Evolutionary conservation across 1,140 invertebrate genomes (phyloP), one percentile per base, ranked within the genome.

Genomic region (Glossosoma conforme): DNA sequence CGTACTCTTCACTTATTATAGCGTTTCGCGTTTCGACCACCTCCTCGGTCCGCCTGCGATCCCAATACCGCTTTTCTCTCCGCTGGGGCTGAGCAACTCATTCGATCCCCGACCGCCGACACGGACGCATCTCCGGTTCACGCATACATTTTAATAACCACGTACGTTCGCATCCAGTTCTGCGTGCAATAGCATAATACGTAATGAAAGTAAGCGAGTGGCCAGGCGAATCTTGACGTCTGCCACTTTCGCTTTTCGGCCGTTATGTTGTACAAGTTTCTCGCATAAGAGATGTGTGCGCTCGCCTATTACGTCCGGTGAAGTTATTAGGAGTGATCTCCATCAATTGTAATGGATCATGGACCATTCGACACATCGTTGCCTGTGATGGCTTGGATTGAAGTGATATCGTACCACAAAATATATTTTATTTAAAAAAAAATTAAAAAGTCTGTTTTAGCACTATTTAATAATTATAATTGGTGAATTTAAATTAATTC

Each of bases 51-150:
- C 14, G 28, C 42, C 32, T 38, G 40, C 43, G 18, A 38, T 41
- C 48, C 44, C 32, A 35, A 13, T 47, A 45, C 38, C 55, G 40
- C 47, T 52, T 54, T 48, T 32, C 49, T 46, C 56, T 43, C 44
- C 17, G 24, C 19, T 9, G 25, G 11, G 47, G 33, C 11, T 21
- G 21, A 18, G 20, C 35, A 13, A 43, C 33, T 52, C 52, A 58
- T 32, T 58, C 56, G 56, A 28, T 52, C 42, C 15, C 40, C 28
- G 56, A 36, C 56, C 32, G 37, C 30, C 56, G 51, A 22, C 40
- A 41, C 44, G 52, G 44, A 41, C 52, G 45, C 56, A 58, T 58
- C 56, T 58, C 48, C 35, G 43, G 42, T 54, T 47, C 52, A 45
- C 33, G n/a, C 17, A 47, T 37, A 45, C 20, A 13, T 45, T 44